Conservation (phyloP, 1,140 invertebrate genomes). For the Phthorimaea operculella region DNA sequence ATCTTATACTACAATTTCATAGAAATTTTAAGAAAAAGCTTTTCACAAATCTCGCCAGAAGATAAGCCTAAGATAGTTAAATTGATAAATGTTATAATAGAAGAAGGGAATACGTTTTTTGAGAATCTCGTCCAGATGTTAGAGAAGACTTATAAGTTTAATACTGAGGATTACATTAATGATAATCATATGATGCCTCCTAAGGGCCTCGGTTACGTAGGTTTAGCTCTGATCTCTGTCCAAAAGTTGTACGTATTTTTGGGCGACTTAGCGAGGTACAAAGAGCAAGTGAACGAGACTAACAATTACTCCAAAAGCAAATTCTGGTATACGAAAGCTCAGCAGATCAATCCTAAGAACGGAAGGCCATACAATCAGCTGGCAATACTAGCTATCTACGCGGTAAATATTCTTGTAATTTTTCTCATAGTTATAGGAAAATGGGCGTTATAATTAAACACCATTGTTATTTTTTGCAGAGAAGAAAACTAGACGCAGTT, state of each 20-base stretch:
- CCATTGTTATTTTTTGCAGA: constrained; percentile 69
- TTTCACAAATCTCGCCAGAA: constrained; percentile 64
- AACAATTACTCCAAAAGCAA: constrained; percentile 88
- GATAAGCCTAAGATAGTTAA: constrained; percentile 73
- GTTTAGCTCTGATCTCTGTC: constrained; percentile 82
- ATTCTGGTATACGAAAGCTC: constrained; percentile 92
- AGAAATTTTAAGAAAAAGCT: constrained; percentile 79
- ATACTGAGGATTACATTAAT: constrained; percentile 73
- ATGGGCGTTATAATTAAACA: background rate
- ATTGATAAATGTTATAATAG: constrained; percentile 78
- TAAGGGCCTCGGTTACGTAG: constrained; percentile 74
- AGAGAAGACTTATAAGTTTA: constrained; percentile 80
- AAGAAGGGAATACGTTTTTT: constrained; percentile 84
- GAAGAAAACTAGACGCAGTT: constrained; percentile 94
- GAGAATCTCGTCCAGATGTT: constrained; percentile 79
- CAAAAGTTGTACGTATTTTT: constrained; percentile 91
- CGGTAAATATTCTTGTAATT: constrained; percentile 72
- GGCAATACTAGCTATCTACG: constrained; percentile 90
- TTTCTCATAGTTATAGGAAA: constrained; percentile 7
- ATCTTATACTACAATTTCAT: constrained; percentile 92
- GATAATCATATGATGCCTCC: constrained; percentile 63
- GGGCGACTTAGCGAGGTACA: constrained; percentile 91
- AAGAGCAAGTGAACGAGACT: constrained; percentile 84
- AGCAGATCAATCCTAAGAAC: constrained; percentile 94
- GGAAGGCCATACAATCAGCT: constrained; percentile 94